Conservation (phyloP, 2,888 invertebrate species). For the Tillus elongatus region DNA sequence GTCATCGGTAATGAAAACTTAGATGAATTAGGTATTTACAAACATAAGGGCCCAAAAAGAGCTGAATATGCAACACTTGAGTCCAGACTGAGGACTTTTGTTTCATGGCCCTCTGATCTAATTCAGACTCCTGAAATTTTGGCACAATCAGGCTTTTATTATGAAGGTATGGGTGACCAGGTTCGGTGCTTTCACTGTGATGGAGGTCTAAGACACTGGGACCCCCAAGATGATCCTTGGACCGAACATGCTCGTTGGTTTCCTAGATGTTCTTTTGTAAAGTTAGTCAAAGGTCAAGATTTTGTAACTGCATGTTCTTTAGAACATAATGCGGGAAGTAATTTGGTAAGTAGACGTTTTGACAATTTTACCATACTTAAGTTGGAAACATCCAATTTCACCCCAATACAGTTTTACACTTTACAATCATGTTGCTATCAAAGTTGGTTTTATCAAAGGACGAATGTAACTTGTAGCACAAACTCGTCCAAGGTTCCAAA, state of each 20-base stretch:
- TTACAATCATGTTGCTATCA: too few species aligned
- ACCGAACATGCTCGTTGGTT: slow-evolving; percentile 91
- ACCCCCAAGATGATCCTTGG: slow-evolving; percentile 85
- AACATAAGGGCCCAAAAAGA: slow-evolving; percentile 53
- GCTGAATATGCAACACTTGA: slow-evolving; percentile 61
- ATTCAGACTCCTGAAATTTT: slow-evolving; percentile 68
- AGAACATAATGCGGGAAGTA: slow-evolving; percentile 32
- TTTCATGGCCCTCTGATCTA: slow-evolving; percentile 66
- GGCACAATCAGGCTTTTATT: slow-evolving; percentile 84
- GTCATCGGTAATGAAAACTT: slow-evolving; percentile 41
- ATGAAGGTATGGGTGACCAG: slow-evolving; percentile 62
- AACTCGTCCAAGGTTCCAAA: too few species aligned
- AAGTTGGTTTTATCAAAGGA: too few species aligned
- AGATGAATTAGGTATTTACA: slow-evolving; percentile 51
- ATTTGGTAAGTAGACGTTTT: slow-evolving; percentile 21
- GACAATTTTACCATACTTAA: too few species aligned
- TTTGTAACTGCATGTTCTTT: slow-evolving; percentile 54
- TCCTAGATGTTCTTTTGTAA: slow-evolving; percentile 76
- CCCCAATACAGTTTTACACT: too few species aligned
- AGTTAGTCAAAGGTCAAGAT: slow-evolving; percentile 69
- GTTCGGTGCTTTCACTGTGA: slow-evolving; percentile 93
- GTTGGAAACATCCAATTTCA: too few species aligned
- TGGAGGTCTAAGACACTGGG: slow-evolving; percentile 86
- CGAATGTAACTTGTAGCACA: too few species aligned
- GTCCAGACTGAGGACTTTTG: slow-evolving; percentile 59